These are phyloP conservation scores for Datnioides undecimradiatus DNA, from an alignment of 2,113 vertebrate genomes.

Conservation along the genomic window DNA sequence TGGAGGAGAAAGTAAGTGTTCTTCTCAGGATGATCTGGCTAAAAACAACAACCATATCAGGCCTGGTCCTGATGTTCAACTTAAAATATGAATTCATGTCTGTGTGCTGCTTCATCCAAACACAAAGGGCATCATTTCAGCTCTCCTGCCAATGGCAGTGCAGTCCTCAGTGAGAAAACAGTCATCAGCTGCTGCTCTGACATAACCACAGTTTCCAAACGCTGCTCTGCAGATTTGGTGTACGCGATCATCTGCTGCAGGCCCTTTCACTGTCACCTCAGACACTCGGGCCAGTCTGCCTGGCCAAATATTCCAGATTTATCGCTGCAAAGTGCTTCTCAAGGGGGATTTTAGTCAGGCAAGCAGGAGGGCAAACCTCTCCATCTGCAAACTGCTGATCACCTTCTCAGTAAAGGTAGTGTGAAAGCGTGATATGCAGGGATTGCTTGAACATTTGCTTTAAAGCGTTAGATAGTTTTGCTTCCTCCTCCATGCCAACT, in stretches of 20 bases:
- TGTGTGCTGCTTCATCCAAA: constrained; percentile 3
- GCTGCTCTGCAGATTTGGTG: constrained; percentile 2
- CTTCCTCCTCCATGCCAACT: neutral
- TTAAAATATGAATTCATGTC: constrained; percentile 23
- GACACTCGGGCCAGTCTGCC: neutral
- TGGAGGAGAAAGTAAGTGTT: constrained; percentile 16
- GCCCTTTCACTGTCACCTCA: constrained; percentile 6
- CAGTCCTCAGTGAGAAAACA: neutral
- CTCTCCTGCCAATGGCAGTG: neutral
- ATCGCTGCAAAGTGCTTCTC: neutral
- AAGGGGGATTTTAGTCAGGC: neutral
- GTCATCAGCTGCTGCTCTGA: constrained; percentile 39
- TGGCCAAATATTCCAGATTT: constrained; percentile 5
- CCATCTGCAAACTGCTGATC: neutral
- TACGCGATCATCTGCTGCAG: constrained; percentile 1
- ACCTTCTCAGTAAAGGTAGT: neutral
- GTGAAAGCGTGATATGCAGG: no score
- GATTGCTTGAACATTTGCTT: neutral
- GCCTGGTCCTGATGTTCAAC: neutral
- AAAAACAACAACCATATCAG: neutral
- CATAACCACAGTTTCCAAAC: constrained; percentile 1
- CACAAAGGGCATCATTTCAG: neutral
- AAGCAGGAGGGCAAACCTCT: neutral
- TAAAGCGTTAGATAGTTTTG: neutral
- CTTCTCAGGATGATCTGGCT: neutral